A percentile compares a stretch with the other conserved stretches of the same genome.
phyloP scores from a whole-genome alignment of 2,888 invertebrate species.

The Smittia sp. region DNA sequence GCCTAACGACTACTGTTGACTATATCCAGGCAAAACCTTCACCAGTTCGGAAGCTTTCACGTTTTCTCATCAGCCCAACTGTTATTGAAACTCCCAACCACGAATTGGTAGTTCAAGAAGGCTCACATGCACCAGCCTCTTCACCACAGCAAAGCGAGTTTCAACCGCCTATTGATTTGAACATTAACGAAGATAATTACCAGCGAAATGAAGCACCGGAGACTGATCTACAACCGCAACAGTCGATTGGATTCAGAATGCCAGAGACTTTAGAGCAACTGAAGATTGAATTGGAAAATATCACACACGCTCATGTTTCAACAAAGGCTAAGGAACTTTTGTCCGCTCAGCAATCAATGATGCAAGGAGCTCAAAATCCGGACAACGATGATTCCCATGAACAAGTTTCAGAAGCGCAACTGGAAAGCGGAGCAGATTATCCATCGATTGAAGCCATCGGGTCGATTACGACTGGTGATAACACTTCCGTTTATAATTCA shows the following conservation, averaged over 20 bases:
- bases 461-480: conserved; percentile 26
- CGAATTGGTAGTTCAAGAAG: conserved; percentile 44
- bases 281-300: conserved; percentile 59
- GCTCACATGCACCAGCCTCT: background rate
- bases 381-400: background rate
- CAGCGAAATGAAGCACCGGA: conserved; percentile 17
- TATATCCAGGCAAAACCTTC: conserved; percentile 53
- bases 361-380: conserved; percentile 45
- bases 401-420: conserved; percentile 4
- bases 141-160: conserved; percentile 26
- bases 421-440: conserved; percentile 20
- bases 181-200: conserved; percentile 32
- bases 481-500: conserved; percentile 51
- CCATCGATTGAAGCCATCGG: conserved; percentile 23
- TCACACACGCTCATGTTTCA: conserved; percentile 57
- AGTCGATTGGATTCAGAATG: conserved; percentile 39
- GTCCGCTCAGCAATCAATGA: conserved; percentile 48
- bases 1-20: background rate
- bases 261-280: conserved; percentile 56
- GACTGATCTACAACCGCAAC: conserved; percentile 42
- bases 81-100: conserved; percentile 53
- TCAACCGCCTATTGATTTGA: conserved; percentile 42
- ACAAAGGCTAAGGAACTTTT: conserved; percentile 41
- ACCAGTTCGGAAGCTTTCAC: conserved; percentile 69
- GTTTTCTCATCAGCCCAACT: conserved; percentile 80